These are phyloP conservation scores for Dermatophagoides farinae DNA, from an alignment of 1,140 invertebrate species.

Conservation along the genomic window DNA sequence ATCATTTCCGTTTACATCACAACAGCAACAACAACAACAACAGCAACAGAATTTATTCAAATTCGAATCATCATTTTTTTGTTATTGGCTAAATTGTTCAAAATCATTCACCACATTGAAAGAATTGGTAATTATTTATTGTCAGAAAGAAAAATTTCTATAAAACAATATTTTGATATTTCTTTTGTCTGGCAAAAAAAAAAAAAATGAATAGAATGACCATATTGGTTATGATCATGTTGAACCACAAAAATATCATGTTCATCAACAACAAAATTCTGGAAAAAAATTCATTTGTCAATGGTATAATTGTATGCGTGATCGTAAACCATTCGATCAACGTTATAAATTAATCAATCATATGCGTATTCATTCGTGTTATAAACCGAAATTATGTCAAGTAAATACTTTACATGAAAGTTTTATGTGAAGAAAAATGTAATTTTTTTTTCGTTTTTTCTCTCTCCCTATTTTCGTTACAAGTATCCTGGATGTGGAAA, in stretches of 20 bases:
- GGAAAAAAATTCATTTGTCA: constrained; percentile 75
- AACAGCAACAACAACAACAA: background rate
- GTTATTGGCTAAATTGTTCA: background rate
- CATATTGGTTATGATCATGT: constrained; percentile 82
- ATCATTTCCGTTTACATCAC: background rate
- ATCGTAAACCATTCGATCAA: constrained; percentile 74
- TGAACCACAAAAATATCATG: too few species aligned
- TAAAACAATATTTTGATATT: too few species aligned
- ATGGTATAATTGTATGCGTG: constrained; percentile 66
- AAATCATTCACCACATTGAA: background rate
- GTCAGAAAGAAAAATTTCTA: too few species aligned
- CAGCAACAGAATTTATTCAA: too few species aligned
- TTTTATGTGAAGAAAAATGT: background rate
- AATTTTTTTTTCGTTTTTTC: background rate
- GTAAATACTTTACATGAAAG: constrained; percentile 36
- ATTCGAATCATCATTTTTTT: background rate
- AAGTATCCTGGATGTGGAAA: constrained; percentile 85
- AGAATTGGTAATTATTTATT: constrained; percentile 6
- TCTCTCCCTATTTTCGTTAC: too few species aligned
- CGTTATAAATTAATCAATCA: constrained; percentile 88
- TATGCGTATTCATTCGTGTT: constrained; percentile 84
- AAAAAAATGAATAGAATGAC: background rate
- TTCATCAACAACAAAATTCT: constrained; percentile 46
- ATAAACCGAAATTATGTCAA: constrained; percentile 86
- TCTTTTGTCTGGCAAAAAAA: too few species aligned